Base-by-base conservation (phyloP, 2,888 invertebrate species). In the Nymphalis c-album region DNA sequence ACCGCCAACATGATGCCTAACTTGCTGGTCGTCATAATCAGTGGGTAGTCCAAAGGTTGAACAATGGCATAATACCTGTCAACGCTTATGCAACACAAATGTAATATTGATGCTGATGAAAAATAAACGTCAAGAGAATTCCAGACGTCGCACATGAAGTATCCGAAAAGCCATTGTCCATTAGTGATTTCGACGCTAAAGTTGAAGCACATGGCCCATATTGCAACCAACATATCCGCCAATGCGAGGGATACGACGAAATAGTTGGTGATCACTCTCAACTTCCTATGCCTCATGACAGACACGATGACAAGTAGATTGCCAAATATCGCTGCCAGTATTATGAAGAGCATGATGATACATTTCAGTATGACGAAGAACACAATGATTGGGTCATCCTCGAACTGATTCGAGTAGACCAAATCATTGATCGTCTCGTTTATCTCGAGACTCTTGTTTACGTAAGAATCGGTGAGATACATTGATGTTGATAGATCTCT, bases 101-200 rank as follows among this genome's bases (percentile, higher is more conserved):
- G 98, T 22, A 98, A 93, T 67, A 98, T 98, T 17, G 98, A 98
- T 0, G 98, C 98, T 1, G 96, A 98, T 76, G 96, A 97, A 85
- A 98, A 98, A 82, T 98, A 97, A 1, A 99, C 98, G 85, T 99
- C 98, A 76, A 98, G 93, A 1, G 98, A 97, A 87, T 98, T 98
- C 96, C 98, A 99, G 18, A 98, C 96, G 86, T 98, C 98, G 87
- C 98, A 98, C 96, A 98, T 96, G 80, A 96, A 96, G 78, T 95
- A 95, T 0, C 97, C 97, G 79, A 98, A 98, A 71, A 97, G 85
- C 98, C 98, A 98, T 73, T 93, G 94, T 13, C 95, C 95, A 20
- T 96, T 96, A 1, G 96, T 96, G 20, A 98, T 93, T 85, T 97
- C 97, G 45, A 97, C 96, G 80, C 96, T 96, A 75, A 97, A 97